These are phyloP conservation scores for Drosophila histrio DNA, from an alignment of 2,888 invertebrate genomes.

Conservation along the genomic window DNA sequence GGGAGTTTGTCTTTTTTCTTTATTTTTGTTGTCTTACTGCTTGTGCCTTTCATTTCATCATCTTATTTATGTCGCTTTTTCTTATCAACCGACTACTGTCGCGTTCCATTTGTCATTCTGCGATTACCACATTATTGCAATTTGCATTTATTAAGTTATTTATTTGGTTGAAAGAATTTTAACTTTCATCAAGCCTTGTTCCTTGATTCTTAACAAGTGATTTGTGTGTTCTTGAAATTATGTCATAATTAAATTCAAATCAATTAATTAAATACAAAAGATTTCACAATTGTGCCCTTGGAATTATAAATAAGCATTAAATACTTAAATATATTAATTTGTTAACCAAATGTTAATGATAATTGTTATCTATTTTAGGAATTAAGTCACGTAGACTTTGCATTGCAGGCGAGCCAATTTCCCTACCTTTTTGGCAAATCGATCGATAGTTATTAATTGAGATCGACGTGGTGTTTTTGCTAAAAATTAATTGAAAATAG, in stretches of 20 bases:
- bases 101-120: conserved; percentile 45
- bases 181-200: no score
- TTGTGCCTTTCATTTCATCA: conserved; percentile 5
- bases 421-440: not conserved
- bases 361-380: no score
- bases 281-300: no score
- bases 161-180: no score
- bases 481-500: conserved; percentile 29
- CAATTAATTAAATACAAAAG: not conserved
- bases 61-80: conserved; percentile 6
- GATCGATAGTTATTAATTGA: not conserved
- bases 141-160: conserved; percentile 31
- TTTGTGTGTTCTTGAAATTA: no score
- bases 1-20: conserved; percentile 51
- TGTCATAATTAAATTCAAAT: no score
- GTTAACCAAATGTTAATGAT: no score
- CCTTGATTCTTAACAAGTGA: no score
- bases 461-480: not conserved
- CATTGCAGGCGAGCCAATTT: not conserved
- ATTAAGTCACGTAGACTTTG: no score
- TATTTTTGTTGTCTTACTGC: conserved; percentile 1
- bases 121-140: conserved; percentile 22
- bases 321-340: no score
- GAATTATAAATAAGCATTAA: no score
- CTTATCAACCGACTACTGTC: conserved; percentile 37